These are phyloP conservation scores for Choloepus didactylus DNA, from an alignment of 2,797 vertebrate species.

Conservation along the genomic window DNA sequence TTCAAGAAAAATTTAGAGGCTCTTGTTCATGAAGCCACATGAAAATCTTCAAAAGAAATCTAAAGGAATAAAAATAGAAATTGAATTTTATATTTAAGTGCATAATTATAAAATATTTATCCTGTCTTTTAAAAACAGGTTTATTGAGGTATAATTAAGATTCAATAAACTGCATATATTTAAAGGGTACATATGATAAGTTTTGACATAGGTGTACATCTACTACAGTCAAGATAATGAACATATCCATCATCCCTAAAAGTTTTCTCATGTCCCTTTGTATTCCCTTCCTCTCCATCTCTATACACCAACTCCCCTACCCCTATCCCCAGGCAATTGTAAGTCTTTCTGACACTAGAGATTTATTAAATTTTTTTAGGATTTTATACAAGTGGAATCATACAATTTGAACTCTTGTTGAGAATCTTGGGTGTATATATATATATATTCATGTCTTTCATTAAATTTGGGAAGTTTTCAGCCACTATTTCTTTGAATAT, in stretches of 20 bases:
- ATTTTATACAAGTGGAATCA: not conserved
- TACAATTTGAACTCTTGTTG: not conserved
- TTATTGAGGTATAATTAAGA: not conserved
- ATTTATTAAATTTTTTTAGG: constrained; percentile 50
- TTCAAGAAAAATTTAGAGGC: not conserved
- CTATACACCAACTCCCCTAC: not conserved
- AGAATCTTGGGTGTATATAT: no score
- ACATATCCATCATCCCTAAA: not conserved
- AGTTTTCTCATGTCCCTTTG: not conserved
- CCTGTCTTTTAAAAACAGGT: not conserved
- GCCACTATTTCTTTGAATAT: no score
- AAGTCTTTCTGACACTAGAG: not conserved
- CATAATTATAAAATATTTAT: constrained; percentile 20
- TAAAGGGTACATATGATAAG: not conserved
- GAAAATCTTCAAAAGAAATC: constrained; percentile 30
- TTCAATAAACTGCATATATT: not conserved
- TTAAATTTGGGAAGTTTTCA: not conserved
- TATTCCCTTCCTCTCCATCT: not conserved
- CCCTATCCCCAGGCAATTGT: not conserved
- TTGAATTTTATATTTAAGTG: constrained; percentile 51
- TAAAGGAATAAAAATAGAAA: constrained; percentile 33
- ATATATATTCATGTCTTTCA: no score
- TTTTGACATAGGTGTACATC: not conserved
- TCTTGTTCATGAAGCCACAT: constrained; percentile 8
- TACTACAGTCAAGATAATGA: not conserved